Evolutionary conservation across 2,797 vertebrate species (phyloP).

Genomic region (Muraenolepis orangiensis): DNA sequence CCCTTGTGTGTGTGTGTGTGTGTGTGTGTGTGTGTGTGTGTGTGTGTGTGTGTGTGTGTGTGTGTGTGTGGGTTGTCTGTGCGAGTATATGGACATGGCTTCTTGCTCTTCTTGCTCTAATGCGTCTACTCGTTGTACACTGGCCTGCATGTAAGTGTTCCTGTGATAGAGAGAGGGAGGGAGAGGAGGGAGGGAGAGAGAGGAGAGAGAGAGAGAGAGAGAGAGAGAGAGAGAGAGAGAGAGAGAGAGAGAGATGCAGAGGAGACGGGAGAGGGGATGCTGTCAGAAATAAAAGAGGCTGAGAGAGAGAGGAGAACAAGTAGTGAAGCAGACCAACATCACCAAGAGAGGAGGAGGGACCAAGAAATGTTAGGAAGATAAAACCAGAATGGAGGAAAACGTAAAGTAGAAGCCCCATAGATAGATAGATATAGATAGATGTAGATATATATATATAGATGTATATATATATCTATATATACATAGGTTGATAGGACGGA

Average conservation of each 20-base stretch:
- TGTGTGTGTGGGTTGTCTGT: neutral
- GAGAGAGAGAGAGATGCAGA: neutral
- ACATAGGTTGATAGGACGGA: neutral
- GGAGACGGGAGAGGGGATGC: neutral
- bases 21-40: conserved; percentile 5
- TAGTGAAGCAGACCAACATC: too few relatives aligned
- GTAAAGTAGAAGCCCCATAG: neutral
- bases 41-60: conserved; percentile 6
- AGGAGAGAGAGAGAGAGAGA: neutral
- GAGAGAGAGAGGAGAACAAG: neutral
- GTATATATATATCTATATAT: neutral
- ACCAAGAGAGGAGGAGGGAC: neutral
- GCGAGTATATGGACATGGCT: neutral
- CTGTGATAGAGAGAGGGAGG: neutral
- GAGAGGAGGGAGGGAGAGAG: neutral
- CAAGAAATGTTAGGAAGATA: neutral
- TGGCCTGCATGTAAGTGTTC: neutral
- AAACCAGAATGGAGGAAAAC: neutral
- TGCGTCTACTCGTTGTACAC: neutral
- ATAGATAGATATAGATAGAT: neutral
- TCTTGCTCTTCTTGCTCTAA: neutral
- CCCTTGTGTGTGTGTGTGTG: neutral
- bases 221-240: neutral
- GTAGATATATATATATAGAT: neutral
- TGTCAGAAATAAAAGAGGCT: neutral